Evolutionary conservation across 2,113 vertebrate genomes (phyloP).

Genomic region (Sinosuthora webbiana): DNA sequence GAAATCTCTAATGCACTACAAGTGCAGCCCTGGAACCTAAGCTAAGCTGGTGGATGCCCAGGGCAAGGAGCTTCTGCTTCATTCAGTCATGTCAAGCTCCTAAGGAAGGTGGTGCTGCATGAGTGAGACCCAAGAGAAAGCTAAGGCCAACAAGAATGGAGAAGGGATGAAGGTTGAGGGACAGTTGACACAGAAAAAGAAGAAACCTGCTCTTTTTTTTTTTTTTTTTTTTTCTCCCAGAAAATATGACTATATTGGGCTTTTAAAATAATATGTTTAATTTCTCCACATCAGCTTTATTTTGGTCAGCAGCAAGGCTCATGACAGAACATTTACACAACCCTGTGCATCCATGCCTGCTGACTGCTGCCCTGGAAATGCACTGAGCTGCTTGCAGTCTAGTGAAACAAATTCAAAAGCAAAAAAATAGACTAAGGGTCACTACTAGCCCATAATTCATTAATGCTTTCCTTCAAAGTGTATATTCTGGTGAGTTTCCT

Average conservation of each 20-base stretch:
- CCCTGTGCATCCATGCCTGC: neutral
- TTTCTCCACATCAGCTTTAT: neutral
- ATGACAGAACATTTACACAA: neutral
- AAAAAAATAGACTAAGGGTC: neutral
- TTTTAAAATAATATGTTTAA: neutral
- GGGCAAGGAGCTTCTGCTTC: neutral
- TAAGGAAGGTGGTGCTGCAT: neutral
- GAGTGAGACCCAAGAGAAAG: neutral
- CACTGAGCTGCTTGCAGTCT: neutral
- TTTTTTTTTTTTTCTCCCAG: neutral
- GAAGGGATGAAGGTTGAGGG: neutral
- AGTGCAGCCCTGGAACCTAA: neutral
- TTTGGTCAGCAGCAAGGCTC: neutral
- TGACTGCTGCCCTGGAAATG: neutral
- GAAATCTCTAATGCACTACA: neutral
- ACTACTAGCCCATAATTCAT: slow-evolving; percentile 1
- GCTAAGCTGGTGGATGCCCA: neutral
- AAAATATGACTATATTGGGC: neutral
- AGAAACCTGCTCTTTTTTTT: neutral
- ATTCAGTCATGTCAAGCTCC: neutral
- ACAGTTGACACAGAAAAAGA: neutral
- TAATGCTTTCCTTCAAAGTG: slow-evolving; percentile 29
- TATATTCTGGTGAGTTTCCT: slow-evolving; percentile 44
- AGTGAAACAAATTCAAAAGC: neutral
- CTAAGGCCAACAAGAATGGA: rapidly evolving